A percentile compares a stretch with the other conserved stretches of the same genome.
Conservation (phyloP, 2,888 invertebrate genomes). For the Stenoptilia bipunctidactyla region DNA sequence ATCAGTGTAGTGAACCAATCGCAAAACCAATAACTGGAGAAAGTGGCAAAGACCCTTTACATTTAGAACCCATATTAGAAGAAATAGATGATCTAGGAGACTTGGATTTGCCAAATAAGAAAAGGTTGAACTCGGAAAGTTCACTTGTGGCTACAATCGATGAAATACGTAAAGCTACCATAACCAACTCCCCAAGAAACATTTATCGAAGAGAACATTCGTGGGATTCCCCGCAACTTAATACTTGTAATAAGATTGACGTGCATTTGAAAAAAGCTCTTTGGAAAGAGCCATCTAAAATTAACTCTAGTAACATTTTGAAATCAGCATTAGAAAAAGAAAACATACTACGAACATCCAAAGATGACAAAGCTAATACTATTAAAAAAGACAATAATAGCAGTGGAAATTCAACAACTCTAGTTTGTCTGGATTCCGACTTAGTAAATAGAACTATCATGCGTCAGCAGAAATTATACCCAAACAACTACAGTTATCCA, state of each 20-base stretch:
- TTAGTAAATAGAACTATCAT: constrained; percentile 27
- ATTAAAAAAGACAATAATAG: constrained; percentile 33
- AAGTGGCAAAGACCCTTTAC: constrained; percentile 58
- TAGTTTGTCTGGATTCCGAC: neutral
- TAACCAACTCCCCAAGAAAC: constrained; percentile 69
- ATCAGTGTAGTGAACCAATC: constrained; percentile 56
- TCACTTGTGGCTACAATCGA: constrained; percentile 75
- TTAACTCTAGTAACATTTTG: constrained; percentile 54
- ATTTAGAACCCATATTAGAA: constrained; percentile 68
- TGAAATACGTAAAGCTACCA: constrained; percentile 71
- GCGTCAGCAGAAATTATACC: too few species aligned
- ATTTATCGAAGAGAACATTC: constrained; percentile 64
- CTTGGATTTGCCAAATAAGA: constrained; percentile 43
- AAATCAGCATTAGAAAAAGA: constrained; percentile 53
- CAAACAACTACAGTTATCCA: constrained; percentile 23
- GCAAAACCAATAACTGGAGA: constrained; percentile 71
- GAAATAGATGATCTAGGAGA: constrained; percentile 70
- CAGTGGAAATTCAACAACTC: constrained; percentile 25
- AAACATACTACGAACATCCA: constrained; percentile 31
- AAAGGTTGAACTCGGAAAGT: constrained; percentile 64
- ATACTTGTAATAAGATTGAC: constrained; percentile 39
- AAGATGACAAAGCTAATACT: constrained; percentile 29
- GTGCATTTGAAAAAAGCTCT: constrained; percentile 46
- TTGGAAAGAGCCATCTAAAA: constrained; percentile 62
- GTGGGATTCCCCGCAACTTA: constrained; percentile 55